Evolutionary conservation across 2,888 invertebrate species (phyloP).

Genomic region (Aphrophora alni): DNA sequence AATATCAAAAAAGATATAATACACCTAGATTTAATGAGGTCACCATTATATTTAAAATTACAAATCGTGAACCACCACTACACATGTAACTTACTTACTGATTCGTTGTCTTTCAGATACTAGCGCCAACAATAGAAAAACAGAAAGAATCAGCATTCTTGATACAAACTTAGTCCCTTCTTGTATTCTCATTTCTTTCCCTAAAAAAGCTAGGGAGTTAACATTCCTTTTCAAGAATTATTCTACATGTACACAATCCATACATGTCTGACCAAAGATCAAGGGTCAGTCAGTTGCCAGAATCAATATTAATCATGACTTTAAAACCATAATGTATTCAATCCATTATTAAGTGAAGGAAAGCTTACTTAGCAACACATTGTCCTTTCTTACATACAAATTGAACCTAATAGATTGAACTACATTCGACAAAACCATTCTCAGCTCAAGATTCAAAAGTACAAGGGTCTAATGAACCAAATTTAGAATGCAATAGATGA

Average conservation of each 20-base stretch:
- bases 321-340: no score
- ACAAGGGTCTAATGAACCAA: background rate
- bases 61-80: slow-evolving; percentile 2
- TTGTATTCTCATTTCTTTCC: background rate
- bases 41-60: background rate
- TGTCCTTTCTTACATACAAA: slow-evolving; percentile 10
- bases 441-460: slow-evolving; percentile 7
- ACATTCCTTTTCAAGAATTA: slow-evolving; percentile 10
- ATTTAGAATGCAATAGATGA: no score
- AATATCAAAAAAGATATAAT: slow-evolving; percentile 9
- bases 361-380: no score
- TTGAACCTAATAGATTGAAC: slow-evolving; percentile 6
- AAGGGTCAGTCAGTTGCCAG: no score
- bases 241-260: no score
- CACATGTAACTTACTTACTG: slow-evolving; percentile 5
- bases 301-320: no score
- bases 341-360: no score
- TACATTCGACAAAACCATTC: slow-evolving; percentile 7
- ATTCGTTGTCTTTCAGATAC: background rate
- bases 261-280: no score
- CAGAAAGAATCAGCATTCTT: slow-evolving; percentile 4
- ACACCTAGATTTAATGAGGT: slow-evolving; percentile 7
- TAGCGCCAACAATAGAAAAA: background rate
- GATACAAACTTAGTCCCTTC: background rate
- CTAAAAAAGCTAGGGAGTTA: background rate